Percentiles rank a stretch among this genome's conserved stretches.
phyloP scores from a whole-genome alignment of 2,113 vertebrate genomes.

The Scalopus aquaticus region DNA sequence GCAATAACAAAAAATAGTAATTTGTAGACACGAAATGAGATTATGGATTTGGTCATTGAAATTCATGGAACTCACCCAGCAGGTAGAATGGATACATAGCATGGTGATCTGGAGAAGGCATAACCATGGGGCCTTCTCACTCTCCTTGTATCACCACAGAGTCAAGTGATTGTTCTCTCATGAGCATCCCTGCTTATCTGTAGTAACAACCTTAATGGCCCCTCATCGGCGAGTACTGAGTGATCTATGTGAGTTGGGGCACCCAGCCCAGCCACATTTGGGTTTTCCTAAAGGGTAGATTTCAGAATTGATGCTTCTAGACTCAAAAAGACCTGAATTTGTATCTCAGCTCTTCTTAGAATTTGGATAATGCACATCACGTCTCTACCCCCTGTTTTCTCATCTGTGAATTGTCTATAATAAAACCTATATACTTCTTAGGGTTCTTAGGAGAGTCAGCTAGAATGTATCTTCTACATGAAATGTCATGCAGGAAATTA shows the following conservation, averaged over 20 bases:
- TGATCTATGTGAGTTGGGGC: accelerated
- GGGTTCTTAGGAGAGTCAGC: neutral
- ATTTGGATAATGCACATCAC: accelerated
- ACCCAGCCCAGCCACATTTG: accelerated
- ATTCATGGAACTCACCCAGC: neutral
- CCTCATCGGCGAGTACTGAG: neutral
- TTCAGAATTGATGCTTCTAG: accelerated
- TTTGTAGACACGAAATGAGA: neutral
- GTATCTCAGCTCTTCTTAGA: neutral
- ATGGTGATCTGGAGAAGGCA: neutral
- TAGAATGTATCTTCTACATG: neutral
- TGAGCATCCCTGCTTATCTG: neutral
- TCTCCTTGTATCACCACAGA: accelerated
- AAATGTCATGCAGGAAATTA: neutral
- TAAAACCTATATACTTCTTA: neutral
- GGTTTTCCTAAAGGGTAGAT: neutral
- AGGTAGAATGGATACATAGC: accelerated
- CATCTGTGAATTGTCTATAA: neutral
- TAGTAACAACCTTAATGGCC: neutral
- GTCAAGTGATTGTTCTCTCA: neutral
- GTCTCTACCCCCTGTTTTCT: neutral
- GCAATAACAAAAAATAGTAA: too few relatives aligned
- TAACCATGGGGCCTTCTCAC: accelerated
- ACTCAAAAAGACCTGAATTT: neutral
- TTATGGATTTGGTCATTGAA: neutral